Evolutionary conservation across 2,888 invertebrate species (phyloP).

Genomic region (Cerastoderma edule): DNA sequence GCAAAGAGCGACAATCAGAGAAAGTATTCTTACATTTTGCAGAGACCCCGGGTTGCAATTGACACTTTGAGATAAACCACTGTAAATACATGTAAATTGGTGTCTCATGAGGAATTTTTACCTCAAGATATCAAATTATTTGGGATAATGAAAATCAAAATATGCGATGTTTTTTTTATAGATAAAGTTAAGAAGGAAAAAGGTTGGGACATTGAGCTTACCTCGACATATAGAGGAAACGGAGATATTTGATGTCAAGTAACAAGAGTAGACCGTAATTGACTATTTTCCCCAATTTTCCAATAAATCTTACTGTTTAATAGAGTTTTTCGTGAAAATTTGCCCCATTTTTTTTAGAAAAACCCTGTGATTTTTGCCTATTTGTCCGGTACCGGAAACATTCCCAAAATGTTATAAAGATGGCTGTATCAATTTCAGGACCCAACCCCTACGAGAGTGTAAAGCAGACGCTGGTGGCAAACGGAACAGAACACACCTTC

Average conservation of each 20-base stretch:
- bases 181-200: no score
- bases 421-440: conserved; percentile 46
- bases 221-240: no score
- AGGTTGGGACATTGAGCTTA: no score
- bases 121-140: no score
- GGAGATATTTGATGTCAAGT: not conserved
- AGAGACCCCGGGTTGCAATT: no score
- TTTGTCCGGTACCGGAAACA: not conserved
- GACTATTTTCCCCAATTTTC: not conserved
- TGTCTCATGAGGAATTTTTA: no score
- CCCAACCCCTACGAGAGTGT: conserved; percentile 67
- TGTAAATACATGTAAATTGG: no score
- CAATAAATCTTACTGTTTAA: not conserved
- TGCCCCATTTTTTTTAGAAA: not conserved
- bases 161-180: no score
- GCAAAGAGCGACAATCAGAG: no score
- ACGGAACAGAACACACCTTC: conserved; percentile 88
- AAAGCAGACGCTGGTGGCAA: conserved; percentile 64
- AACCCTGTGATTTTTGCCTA: not conserved
- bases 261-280: not conserved
- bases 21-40: no score
- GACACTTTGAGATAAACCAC: no score
- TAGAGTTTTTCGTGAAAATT: not conserved
- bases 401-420: not conserved
- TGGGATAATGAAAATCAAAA: no score